phyloP scores from a whole-genome alignment of 2,888 invertebrate genomes.

The Nymphalis urticae region DNA sequence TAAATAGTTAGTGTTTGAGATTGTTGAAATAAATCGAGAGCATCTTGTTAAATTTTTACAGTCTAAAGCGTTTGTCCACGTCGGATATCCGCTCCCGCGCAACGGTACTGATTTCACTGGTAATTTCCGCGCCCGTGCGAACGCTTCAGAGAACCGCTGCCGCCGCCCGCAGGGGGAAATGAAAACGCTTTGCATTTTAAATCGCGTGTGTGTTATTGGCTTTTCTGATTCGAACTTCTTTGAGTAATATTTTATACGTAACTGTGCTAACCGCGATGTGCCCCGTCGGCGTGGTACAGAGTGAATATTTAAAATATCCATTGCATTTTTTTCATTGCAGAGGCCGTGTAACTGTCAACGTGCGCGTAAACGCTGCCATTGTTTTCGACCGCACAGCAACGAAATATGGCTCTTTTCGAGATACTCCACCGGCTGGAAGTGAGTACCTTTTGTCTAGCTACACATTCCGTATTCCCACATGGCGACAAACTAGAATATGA shows the following conservation, averaged over 20 bases:
- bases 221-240: constrained; percentile 45
- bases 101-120: constrained; percentile 62
- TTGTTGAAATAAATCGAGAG: background rate
- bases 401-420: constrained; percentile 99
- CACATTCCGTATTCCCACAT: constrained; percentile 35
- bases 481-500: constrained; percentile 36
- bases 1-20: no score
- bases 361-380: constrained; percentile 93
- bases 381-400: constrained; percentile 94
- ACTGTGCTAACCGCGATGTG: background rate
- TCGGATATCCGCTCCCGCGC: constrained; percentile 51
- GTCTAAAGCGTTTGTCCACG: constrained; percentile 48
- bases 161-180: constrained; percentile 58
- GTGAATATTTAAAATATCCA: constrained; percentile 41
- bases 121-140: constrained; percentile 66
- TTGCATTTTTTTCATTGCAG: constrained; percentile 76
- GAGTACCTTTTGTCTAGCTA: constrained; percentile 57
- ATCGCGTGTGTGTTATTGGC: constrained; percentile 57
- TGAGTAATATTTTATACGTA: constrained; percentile 26
- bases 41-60: constrained; percentile 41
- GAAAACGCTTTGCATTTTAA: constrained; percentile 68
- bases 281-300: background rate
- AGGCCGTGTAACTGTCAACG: constrained; percentile 96
- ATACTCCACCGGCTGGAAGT: constrained; percentile 98
- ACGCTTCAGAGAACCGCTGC: constrained; percentile 52